Percentiles rank a stretch among this genome's conserved stretches.
Evolutionary conservation across 2,888 invertebrate species (phyloP).

Genomic region (Itoplectis maculator): DNA sequence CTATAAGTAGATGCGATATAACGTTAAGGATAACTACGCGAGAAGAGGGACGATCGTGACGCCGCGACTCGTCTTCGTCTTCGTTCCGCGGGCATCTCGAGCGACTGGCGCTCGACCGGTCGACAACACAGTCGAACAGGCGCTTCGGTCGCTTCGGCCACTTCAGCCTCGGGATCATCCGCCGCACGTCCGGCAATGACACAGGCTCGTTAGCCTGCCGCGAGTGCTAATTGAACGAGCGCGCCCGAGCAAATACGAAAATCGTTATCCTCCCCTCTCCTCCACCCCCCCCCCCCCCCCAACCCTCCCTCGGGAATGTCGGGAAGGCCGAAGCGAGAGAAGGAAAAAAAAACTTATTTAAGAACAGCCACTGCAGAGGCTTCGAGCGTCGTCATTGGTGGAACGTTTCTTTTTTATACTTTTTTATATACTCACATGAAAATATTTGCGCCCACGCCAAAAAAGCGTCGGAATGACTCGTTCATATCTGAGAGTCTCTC

Average conservation of each 20-base stretch:
- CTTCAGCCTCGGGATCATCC: constrained; percentile 2
- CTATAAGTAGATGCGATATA: neutral
- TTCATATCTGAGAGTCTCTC: constrained; percentile 7
- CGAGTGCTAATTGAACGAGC: constrained; percentile 39
- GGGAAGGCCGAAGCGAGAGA: too few relatives aligned
- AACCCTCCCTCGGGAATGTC: too few relatives aligned
- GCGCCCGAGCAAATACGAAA: constrained; percentile 35
- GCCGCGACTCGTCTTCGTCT: constrained; percentile 36
- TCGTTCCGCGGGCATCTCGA: constrained; percentile 9
- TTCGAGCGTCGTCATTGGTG: constrained; percentile 1
- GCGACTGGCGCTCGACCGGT: neutral
- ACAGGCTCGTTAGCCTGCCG: constrained; percentile 29
- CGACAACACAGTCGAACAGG: neutral
- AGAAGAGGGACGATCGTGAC: constrained; percentile 1
- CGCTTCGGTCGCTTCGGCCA: neutral
- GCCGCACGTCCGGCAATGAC: constrained; percentile 42
- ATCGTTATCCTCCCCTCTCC: constrained; percentile 34
- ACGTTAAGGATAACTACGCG: constrained; percentile 17
- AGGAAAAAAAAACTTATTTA: too few relatives aligned
- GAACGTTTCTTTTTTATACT: constrained; percentile 29
- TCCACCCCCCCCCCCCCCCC: too few relatives aligned
- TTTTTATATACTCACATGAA: constrained; percentile 18
- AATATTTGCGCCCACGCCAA: constrained; percentile 45
- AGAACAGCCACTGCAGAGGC: neutral
- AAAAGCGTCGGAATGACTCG: constrained; percentile 24